phyloP scores from a whole-genome alignment of 2,797 vertebrate genomes.

The Phoxinus dragarum region DNA sequence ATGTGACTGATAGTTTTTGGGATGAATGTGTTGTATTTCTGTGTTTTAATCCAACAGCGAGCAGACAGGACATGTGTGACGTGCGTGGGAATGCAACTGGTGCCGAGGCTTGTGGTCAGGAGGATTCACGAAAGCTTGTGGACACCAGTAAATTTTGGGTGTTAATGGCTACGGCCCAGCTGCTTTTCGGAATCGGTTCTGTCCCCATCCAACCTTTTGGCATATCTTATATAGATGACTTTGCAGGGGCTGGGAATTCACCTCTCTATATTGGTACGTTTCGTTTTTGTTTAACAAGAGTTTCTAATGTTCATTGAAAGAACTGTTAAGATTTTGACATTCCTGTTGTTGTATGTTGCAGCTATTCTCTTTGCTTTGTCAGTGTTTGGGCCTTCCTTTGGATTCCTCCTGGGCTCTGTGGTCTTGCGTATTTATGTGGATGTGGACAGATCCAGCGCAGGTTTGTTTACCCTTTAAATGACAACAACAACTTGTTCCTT shows the following conservation, averaged over 20 bases:
- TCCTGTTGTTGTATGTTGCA: slow-evolving; percentile 68
- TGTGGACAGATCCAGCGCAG: slow-evolving; percentile 77
- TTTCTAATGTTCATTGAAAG: neutral
- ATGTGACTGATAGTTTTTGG: neutral
- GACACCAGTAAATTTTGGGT: slow-evolving; percentile 85
- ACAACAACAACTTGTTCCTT: neutral
- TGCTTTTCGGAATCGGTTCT: slow-evolving; percentile 90
- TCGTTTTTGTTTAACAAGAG: neutral
- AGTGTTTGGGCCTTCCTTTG: slow-evolving; percentile 93
- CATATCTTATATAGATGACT: slow-evolving; percentile 95
- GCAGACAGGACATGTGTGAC: slow-evolving; percentile 80
- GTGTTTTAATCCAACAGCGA: slow-evolving; percentile 55
- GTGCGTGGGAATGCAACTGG: slow-evolving; percentile 65
- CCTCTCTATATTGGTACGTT: slow-evolving; percentile 89
- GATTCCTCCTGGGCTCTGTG: slow-evolving; percentile 88
- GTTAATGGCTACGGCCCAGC: slow-evolving; percentile 90
- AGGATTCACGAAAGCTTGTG: slow-evolving; percentile 65
- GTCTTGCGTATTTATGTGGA: slow-evolving; percentile 92
- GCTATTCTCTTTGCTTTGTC: slow-evolving; percentile 93
- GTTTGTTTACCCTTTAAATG: slow-evolving; percentile 67
- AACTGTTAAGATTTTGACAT: neutral
- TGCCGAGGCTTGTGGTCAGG: slow-evolving; percentile 68
- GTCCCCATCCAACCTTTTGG: slow-evolving; percentile 98
- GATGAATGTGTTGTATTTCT: neutral
- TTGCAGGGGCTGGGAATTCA: slow-evolving; percentile 87